Percentiles rank a stretch among this genome's conserved stretches.
Evolutionary conservation across 2,888 invertebrate genomes (phyloP).

Genomic region (Oscheius sp.): DNA sequence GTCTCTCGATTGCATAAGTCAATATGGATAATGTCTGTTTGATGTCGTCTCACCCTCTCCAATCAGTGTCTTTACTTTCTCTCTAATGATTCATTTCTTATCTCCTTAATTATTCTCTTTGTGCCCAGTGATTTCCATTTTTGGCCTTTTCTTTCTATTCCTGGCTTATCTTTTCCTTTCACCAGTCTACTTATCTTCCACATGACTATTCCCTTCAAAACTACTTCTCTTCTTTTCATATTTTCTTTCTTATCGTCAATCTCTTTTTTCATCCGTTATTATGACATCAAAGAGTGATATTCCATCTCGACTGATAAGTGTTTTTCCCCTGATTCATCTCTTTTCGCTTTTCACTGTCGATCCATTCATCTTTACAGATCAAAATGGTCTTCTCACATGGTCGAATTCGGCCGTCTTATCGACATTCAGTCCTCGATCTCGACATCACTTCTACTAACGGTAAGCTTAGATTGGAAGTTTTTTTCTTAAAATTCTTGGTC

Average conservation of each 20-base stretch:
- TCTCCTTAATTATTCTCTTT: too few relatives aligned
- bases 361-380: too few relatives aligned
- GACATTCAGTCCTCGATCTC: conserved; percentile 28
- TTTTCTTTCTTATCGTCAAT: too few relatives aligned
- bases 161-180: too few relatives aligned
- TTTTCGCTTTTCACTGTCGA: background rate
- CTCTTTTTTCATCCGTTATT: too few relatives aligned
- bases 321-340: conserved; percentile 4
- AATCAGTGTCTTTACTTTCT: background rate
- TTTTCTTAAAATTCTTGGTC: background rate
- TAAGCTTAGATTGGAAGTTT: too few relatives aligned
- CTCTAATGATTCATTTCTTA: background rate
- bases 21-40: conserved; percentile 23
- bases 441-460: conserved; percentile 11
- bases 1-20: conserved; percentile 15
- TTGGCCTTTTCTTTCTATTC: too few relatives aligned
- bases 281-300: too few relatives aligned
- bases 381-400: conserved; percentile 31
- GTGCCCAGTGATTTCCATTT: too few relatives aligned
- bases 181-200: too few relatives aligned
- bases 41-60: background rate
- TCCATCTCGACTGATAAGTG: background rate
- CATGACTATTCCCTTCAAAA: too few relatives aligned
- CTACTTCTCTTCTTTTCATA: too few relatives aligned
- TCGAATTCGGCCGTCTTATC: conserved; percentile 21